These are phyloP conservation scores for Cosmopolites sordidus DNA, from an alignment of 2,888 invertebrate genomes.

Conservation along the genomic window DNA sequence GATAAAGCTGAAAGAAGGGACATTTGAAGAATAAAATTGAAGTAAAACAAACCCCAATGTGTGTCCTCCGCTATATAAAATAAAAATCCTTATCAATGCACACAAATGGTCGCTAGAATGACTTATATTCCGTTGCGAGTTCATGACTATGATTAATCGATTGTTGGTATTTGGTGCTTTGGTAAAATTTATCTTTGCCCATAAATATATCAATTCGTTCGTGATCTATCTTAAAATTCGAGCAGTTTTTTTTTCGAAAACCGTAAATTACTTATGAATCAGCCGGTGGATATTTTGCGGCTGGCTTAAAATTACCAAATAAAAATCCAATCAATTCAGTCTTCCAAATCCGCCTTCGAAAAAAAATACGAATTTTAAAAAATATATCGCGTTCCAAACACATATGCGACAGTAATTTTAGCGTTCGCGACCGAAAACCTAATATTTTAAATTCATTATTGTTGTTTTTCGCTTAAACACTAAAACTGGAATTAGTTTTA, in stretches of 20 bases:
- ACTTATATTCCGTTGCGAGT: slow-evolving; percentile 10
- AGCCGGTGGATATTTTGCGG: slow-evolving; percentile 5
- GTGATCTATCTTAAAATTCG: slow-evolving; percentile 10
- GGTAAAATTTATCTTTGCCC: slow-evolving; percentile 14
- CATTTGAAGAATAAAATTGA: no score
- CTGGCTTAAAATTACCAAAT: slow-evolving; percentile 6
- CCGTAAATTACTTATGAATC: slow-evolving; percentile 14
- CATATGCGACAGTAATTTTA: slow-evolving; percentile 7
- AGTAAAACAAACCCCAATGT: no score
- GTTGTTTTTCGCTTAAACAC: slow-evolving; percentile 15
- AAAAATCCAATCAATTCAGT: neutral
- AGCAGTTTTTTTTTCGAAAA: neutral
- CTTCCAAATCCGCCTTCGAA: neutral
- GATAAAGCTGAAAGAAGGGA: no score
- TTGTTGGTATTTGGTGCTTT: slow-evolving; percentile 12
- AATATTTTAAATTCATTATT: slow-evolving; percentile 15
- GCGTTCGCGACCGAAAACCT: slow-evolving; percentile 2
- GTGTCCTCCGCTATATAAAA: neutral
- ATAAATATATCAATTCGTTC: slow-evolving; percentile 16
- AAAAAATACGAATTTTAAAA: neutral
- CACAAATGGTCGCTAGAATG: slow-evolving; percentile 7
- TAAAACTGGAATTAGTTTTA: slow-evolving; percentile 18
- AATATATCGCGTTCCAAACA: neutral
- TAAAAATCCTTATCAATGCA: slow-evolving; percentile 12
- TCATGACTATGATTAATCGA: slow-evolving; percentile 17